These are phyloP conservation scores for Palythoa grandiflora DNA, from an alignment of 92 coral and sea anemone genomes.

Conservation along the genomic window DNA sequence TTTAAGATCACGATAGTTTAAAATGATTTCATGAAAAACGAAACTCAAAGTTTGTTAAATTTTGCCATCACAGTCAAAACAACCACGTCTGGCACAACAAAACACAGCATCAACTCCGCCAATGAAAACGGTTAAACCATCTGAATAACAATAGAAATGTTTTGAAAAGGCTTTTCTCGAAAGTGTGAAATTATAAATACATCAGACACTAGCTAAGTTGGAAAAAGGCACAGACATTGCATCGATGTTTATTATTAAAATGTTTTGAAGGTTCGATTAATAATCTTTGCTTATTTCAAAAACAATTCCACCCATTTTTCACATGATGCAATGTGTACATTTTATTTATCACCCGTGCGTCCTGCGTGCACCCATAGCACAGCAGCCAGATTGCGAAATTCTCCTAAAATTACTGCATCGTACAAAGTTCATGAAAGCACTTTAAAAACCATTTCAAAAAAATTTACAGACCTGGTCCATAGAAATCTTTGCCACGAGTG, in stretches of 20 bases:
- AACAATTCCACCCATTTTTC: background rate
- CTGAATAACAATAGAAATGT: conserved; percentile 37
- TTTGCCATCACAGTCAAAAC: background rate
- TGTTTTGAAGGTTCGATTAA: background rate
- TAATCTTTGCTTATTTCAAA: background rate
- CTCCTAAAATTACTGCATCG: background rate
- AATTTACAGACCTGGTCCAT: conserved; percentile 90
- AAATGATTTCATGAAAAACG: background rate
- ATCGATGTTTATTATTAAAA: background rate
- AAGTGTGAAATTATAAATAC: background rate
- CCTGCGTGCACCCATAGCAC: background rate
- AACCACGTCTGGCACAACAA: background rate
- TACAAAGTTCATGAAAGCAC: background rate
- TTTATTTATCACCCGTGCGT: background rate
- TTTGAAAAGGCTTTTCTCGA: conserved; percentile 7
- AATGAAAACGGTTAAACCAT: conserved; percentile 14
- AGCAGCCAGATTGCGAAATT: conserved; percentile 24
- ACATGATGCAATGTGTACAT: background rate
- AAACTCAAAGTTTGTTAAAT: background rate
- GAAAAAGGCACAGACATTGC: background rate
- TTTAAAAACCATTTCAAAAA: background rate
- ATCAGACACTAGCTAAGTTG: background rate
- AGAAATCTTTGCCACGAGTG: conserved; percentile 96
- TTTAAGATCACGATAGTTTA: background rate
- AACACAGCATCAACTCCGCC: background rate